These are phyloP conservation scores for Masticophis lateralis DNA, from an alignment of 2,797 vertebrate genomes.

Conservation along the genomic window DNA sequence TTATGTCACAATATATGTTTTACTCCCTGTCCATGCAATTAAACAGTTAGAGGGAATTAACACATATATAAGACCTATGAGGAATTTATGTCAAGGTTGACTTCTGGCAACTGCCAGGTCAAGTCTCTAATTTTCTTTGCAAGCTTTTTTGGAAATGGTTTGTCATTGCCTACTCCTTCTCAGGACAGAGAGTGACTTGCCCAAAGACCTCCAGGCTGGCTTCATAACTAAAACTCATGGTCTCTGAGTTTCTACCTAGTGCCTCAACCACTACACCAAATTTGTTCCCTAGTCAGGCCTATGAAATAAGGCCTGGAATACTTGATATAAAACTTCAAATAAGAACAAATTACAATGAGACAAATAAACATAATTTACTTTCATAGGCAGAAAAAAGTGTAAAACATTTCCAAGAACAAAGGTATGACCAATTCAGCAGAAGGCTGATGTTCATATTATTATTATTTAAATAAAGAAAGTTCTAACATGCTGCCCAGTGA, in stretches of 20 bases:
- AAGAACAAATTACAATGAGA: neutral
- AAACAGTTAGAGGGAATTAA: neutral
- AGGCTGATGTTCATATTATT: neutral
- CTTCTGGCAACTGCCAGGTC: neutral
- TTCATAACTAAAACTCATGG: neutral
- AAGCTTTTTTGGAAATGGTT: neutral
- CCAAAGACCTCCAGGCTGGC: neutral
- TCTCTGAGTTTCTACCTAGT: neutral
- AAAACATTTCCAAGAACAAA: neutral
- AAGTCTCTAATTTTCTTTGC: neutral
- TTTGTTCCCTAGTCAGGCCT: neutral
- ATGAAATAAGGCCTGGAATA: neutral
- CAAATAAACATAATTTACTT: neutral
- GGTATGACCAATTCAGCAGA: neutral
- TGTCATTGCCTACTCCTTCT: neutral
- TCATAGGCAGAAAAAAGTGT: neutral
- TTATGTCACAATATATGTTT: neutral
- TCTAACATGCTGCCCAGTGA: neutral
- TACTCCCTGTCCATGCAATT: neutral
- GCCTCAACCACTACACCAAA: neutral
- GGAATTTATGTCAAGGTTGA: neutral
- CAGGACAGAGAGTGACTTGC: neutral
- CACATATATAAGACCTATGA: neutral
- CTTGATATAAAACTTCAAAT: neutral
- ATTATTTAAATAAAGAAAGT: neutral